Conservation (phyloP, 2,888 invertebrate species). For the Pseudolycoriella hygida region DNA sequence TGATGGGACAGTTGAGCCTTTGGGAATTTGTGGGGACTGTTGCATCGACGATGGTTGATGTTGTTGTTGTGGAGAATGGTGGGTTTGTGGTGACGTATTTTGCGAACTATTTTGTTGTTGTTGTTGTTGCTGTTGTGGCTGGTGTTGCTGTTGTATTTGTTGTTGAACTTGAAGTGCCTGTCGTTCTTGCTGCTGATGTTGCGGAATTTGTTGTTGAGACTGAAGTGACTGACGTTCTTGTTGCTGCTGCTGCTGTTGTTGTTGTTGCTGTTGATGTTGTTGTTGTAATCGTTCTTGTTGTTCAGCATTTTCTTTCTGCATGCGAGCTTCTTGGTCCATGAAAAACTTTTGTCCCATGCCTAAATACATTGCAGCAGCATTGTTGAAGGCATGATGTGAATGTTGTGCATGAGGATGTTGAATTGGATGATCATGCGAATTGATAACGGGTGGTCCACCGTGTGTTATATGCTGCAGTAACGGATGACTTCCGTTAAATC, state of each 20-base stretch:
- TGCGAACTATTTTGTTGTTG: constrained; percentile 15
- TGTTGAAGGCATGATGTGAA: constrained; percentile 41
- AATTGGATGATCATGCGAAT: constrained; percentile 19
- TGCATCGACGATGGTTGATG: constrained; percentile 22
- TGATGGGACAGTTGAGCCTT: constrained; percentile 34
- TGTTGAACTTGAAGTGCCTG: constrained; percentile 21
- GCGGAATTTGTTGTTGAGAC: constrained; percentile 36
- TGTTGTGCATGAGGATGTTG: constrained; percentile 32
- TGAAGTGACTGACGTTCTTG: constrained; percentile 38
- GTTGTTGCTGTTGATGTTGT: constrained; percentile 34
- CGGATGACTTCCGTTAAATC: constrained; percentile 39
- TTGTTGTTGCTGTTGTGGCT: constrained; percentile 13
- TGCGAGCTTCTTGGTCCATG: constrained; percentile 59
- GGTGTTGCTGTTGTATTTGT: constrained; percentile 21
- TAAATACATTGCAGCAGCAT: constrained; percentile 53
- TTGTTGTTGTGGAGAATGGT: constrained; percentile 13
- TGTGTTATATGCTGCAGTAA: constrained; percentile 36
- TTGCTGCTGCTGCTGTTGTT: constrained; percentile 29
- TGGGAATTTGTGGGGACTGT: constrained; percentile 22
- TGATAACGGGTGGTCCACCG: constrained; percentile 16
- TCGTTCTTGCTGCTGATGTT: constrained; percentile 28
- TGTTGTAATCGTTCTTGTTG: constrained; percentile 36
- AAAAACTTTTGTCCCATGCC: constrained; percentile 62
- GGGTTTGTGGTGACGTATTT: constrained; percentile 21
- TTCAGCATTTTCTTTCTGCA: constrained; percentile 45